These are phyloP conservation scores for Drosophila asahinai DNA, from an alignment of 1,140 invertebrate genomes.

Conservation along the genomic window DNA sequence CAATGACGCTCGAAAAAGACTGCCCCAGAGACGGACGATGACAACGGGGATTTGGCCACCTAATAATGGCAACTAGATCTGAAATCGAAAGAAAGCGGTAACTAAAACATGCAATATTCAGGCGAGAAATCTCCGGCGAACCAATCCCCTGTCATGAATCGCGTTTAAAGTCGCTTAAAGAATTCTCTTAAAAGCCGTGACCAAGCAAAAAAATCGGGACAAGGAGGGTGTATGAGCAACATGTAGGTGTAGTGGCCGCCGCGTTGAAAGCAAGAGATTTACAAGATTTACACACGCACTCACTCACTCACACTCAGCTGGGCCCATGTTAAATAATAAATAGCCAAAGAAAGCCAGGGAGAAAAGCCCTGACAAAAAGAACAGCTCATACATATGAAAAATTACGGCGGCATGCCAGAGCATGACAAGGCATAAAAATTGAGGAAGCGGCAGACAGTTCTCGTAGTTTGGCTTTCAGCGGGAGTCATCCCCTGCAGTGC, in stretches of 20 bases:
- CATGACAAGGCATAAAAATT: conserved; percentile 66
- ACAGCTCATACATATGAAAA: conserved; percentile 48
- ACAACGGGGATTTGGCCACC: conserved; percentile 53
- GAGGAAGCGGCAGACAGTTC: conserved; percentile 27
- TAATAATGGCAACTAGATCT: conserved; percentile 63
- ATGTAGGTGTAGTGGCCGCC: conserved; percentile 42
- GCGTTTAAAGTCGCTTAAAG: conserved; percentile 73
- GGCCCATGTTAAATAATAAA: conserved; percentile 71
- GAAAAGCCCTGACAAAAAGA: conserved; percentile 44
- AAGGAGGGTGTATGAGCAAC: neutral
- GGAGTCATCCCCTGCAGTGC: conserved; percentile 9
- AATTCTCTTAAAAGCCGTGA: conserved; percentile 78
- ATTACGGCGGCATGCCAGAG: conserved; percentile 64
- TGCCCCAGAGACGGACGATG: conserved; percentile 7
- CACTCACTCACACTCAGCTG: conserved; percentile 14
- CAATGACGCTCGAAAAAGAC: conserved; percentile 61
- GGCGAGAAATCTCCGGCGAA: conserved; percentile 29
- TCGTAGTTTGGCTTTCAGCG: conserved; percentile 26
- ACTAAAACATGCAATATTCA: conserved; percentile 74
- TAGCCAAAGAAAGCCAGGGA: conserved; percentile 47
- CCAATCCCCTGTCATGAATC: conserved; percentile 59
- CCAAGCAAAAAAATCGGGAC: conserved; percentile 34
- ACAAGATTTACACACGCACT: conserved; percentile 79
- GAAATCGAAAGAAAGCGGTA: conserved; percentile 33
- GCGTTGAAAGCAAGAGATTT: conserved; percentile 76